Base-by-base conservation (phyloP, 2,797 vertebrate species). In the Siniperca obscura region DNA sequence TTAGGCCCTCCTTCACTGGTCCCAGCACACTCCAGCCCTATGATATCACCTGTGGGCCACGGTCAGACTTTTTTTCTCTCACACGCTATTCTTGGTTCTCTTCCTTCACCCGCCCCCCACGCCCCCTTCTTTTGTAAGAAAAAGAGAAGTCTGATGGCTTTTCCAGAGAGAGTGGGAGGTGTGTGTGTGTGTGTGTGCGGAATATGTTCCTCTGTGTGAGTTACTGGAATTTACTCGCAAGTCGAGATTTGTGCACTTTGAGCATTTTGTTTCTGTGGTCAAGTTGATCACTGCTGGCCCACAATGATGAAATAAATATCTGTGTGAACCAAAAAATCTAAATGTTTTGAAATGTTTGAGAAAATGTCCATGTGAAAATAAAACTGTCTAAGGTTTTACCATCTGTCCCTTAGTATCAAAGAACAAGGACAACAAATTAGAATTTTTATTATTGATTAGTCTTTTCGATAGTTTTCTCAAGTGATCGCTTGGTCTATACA, bases 11-110 rank as follows among this genome's bases (percentile, higher is more conserved):
- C 81, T 66, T 86, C 85, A 73, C 85, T 87, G 87, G 80, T 89
- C 84, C 81, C 85, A 82, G 84, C 60, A 82, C 90, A 78, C 81
- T 73, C 86, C 81, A 69, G 78, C 69, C 62, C 85, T 64, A 86
- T 94, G 91, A 94, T 93, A 92, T 93, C 92, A 94, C 94, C 92
- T 93, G 93, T 87, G 91, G 91, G 86, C 89, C 84, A 83, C 68
- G 86, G 89, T 85, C 76, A 82, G 70, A 87, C 84, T 85, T n/a
- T 69, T 81, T 90, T 85, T 87, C 88, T 87, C 87, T 90, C 88
- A 82, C 81, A 78, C 77, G 82, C 81, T 84, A 76, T 81, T 86
- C 83, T 81, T 70, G 87, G 80, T 82, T 82, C 65, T 71, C 73
- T 70, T 85, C 69, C 64, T 70, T 74, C 76, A 59, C 52, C 64